Percentiles rank a stretch among this genome's conserved stretches.
Evolutionary conservation across 2,888 invertebrate genomes (phyloP).

Genomic region (Drosophila lacicola): DNA sequence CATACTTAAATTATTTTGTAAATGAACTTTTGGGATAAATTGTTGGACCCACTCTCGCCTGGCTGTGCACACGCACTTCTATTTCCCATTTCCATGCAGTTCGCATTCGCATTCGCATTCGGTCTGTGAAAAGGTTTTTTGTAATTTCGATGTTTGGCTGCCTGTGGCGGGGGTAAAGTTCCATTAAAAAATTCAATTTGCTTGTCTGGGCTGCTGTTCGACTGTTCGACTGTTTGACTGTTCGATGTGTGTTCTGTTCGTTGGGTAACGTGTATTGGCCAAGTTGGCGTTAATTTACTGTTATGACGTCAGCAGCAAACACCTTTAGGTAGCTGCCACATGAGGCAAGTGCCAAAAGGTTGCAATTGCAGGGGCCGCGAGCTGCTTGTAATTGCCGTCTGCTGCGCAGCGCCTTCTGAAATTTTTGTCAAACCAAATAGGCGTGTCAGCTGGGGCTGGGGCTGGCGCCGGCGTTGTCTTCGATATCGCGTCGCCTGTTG

Average conservation of each 20-base stretch:
- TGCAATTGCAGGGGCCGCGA: constrained; percentile 29
- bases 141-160: constrained; percentile 34
- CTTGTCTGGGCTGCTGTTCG: constrained; percentile 39
- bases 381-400: constrained; percentile 51
- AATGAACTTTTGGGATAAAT: not conserved
- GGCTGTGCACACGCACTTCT: constrained; percentile 5
- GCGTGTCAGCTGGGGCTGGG: constrained; percentile 60
- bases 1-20: not conserved
- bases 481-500: constrained; percentile 20
- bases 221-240: not conserved
- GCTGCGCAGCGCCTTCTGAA: constrained; percentile 55
- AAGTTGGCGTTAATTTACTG: constrained; percentile 65
- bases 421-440: constrained; percentile 70
- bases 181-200: constrained; percentile 62
- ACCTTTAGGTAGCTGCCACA: constrained; percentile 26
- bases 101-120: constrained; percentile 10
- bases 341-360: constrained; percentile 46
- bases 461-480: constrained; percentile 39
- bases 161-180: constrained; percentile 14
- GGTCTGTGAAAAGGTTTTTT: constrained; percentile 45
- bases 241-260: constrained; percentile 1
- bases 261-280: constrained; percentile 15
- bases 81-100: constrained; percentile 46
- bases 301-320: constrained; percentile 67
- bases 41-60: constrained; percentile 38